Evolutionary conservation across 2,888 invertebrate species (phyloP).

Genomic region (Unio pictorum): DNA sequence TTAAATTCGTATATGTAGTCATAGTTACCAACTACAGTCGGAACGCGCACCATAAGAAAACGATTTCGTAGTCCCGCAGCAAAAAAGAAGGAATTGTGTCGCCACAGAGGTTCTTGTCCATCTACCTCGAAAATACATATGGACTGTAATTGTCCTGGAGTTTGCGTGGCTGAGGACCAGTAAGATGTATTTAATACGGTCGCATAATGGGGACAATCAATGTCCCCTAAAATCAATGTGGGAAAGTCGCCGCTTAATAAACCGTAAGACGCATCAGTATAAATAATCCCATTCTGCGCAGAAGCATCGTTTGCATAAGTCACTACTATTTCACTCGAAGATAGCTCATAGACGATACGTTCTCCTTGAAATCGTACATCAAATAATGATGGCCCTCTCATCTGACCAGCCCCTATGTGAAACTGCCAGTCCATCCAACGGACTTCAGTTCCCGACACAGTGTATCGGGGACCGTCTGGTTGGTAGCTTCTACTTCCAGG

Average conservation of each 20-base stretch:
- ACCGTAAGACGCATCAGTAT: slow-evolving; percentile 34
- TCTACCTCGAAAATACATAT: slow-evolving; percentile 52
- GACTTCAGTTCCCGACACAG: slow-evolving; percentile 34
- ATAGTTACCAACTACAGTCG: slow-evolving; percentile 48
- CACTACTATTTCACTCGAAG: slow-evolving; percentile 38
- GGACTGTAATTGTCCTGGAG: slow-evolving; percentile 8
- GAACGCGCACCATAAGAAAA: slow-evolving; percentile 34
- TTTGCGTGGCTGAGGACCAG: slow-evolving; percentile 7
- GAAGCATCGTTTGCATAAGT: slow-evolving; percentile 36
- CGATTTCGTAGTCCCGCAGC: slow-evolving; percentile 37
- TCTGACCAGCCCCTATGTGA: slow-evolving; percentile 30
- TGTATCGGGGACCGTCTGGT: slow-evolving; percentile 42
- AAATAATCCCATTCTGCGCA: slow-evolving; percentile 30
- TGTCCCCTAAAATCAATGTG: slow-evolving; percentile 23
- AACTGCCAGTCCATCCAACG: slow-evolving; percentile 50
- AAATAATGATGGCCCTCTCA: slow-evolving; percentile 31
- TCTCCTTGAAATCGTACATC: slow-evolving; percentile 42
- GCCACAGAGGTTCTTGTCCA: slow-evolving; percentile 40
- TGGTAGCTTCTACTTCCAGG: slow-evolving; percentile 34
- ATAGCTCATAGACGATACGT: slow-evolving; percentile 47
- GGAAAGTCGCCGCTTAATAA: slow-evolving; percentile 20
- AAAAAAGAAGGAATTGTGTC: slow-evolving; percentile 20
- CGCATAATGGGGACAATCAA: slow-evolving; percentile 49
- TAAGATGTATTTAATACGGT: slow-evolving; percentile 27
- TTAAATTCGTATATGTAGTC: slow-evolving; percentile 41